Base-by-base conservation (phyloP, 2,113 vertebrate species). In the Hemicordylus capensis region DNA sequence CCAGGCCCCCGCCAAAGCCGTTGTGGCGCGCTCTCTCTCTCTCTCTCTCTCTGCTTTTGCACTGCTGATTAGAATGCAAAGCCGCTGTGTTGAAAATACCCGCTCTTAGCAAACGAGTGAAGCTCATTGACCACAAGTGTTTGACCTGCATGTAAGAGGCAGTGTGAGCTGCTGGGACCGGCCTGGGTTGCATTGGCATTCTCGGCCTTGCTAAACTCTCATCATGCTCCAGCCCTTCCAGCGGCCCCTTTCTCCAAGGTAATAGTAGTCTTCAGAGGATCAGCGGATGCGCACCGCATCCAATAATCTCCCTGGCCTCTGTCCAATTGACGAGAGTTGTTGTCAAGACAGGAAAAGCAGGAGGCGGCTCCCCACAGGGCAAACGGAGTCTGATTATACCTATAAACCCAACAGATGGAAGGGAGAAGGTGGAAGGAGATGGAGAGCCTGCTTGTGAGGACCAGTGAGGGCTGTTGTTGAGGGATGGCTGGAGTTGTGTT, bases 91-190 rank as follows among this genome's bases (percentile, higher is more conserved):
- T 74, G 54, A 31, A 69, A 48, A 44, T 61, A 59, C 83, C 75
- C 11, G 17, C 20, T 63, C 37, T n/a, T 34, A 74, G 20, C 20
- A 1, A 44, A 10, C 78, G 56, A 19, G n/a, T 28, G 77, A 34
- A 42, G 34, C 54, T 48, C 39, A 42, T 15, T 46, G 34, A 22
- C 19, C 48, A 5, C 54, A 0, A 19, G 37, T 64, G 26, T 61
- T 59, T 85, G 63, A 80, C 37, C 26, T 5, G 19, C 10, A 4
- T 8, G 78, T 84, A 76, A 69, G 26, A 48, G 79, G 77, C 22
- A 0, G 54, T 1, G 28, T 0, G 44, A 3, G 39, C 6, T 1
- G 0, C 42, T 28, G 0, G 58, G 6, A 7, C 6, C 6, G 0
- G 34, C 2, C 0, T 22, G 37, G 48, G 39, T 17, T 14, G 51